A percentile compares a stretch with the other conserved stretches of the same genome.
Conservation (phyloP, 1,140 invertebrate genomes). For the Hypothenemus hampei region DNA sequence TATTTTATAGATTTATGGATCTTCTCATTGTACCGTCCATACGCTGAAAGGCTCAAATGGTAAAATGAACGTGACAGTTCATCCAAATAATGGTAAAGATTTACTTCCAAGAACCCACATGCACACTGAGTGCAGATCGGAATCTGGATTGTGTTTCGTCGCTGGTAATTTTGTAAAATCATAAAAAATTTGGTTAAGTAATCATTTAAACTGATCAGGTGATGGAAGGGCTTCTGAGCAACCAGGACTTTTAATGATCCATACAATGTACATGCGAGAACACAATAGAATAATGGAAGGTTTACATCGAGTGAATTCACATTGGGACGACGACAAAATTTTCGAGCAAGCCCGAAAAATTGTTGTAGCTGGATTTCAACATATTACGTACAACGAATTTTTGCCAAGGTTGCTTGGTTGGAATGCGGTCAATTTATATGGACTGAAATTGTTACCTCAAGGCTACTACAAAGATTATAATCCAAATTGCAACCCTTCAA, state of each 20-base stretch:
- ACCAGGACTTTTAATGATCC: slow-evolving; percentile 76
- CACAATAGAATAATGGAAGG: slow-evolving; percentile 85
- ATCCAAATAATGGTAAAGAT: slow-evolving; percentile 68
- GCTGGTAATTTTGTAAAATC: slow-evolving; percentile 55
- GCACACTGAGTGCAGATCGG: slow-evolving; percentile 80
- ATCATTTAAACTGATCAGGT: slow-evolving; percentile 16
- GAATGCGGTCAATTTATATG: slow-evolving; percentile 83
- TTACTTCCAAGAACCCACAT: slow-evolving; percentile 67
- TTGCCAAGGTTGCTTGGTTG: slow-evolving; percentile 87
- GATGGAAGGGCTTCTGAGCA: slow-evolving; percentile 83
- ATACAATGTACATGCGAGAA: slow-evolving; percentile 80
- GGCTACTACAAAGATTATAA: slow-evolving; percentile 94
- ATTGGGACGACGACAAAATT: slow-evolving; percentile 84
- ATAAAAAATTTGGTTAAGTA: not conserved
- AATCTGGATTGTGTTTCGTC: slow-evolving; percentile 78
- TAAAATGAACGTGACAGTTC: slow-evolving; percentile 73
- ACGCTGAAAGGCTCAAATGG: slow-evolving; percentile 69
- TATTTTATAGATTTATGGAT: slow-evolving; percentile 57
- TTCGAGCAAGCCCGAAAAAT: slow-evolving; percentile 83
- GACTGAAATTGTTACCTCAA: slow-evolving; percentile 75
- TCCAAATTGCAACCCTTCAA: slow-evolving; percentile 82
- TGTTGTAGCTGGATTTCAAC: slow-evolving; percentile 80
- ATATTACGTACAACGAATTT: slow-evolving; percentile 92
- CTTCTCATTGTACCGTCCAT: slow-evolving; percentile 63
- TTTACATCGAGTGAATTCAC: slow-evolving; percentile 75